These are phyloP conservation scores for Penaeus japonicus DNA, from an alignment of 1,140 invertebrate species.

Conservation along the genomic window DNA sequence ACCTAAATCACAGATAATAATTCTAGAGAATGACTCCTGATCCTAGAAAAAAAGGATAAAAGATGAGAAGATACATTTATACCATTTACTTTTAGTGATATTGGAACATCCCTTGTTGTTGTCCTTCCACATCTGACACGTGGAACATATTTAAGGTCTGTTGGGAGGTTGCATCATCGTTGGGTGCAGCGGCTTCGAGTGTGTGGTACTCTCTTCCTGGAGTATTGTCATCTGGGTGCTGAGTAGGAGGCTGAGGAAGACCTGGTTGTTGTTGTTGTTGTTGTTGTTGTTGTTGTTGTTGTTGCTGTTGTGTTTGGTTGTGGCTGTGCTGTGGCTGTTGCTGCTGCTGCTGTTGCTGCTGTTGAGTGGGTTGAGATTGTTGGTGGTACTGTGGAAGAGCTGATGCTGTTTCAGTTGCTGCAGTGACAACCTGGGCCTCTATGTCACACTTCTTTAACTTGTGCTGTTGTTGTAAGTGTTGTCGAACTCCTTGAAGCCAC, in stretches of 20 bases:
- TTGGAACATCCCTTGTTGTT: conserved; percentile 43
- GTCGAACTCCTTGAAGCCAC: conserved; percentile 53
- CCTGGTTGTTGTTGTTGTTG: conserved; percentile 7
- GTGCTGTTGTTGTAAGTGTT: conserved; percentile 55
- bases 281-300: not conserved
- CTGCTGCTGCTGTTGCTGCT: conserved; percentile 13
- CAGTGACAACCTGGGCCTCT: conserved; percentile 54
- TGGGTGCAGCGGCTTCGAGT: conserved; percentile 29
- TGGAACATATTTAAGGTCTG: conserved; percentile 46
- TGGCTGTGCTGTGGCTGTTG: not conserved
- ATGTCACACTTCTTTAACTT: conserved; percentile 58
- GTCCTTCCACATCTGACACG: conserved; percentile 11
- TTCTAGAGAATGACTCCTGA: too few relatives aligned
- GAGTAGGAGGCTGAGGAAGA: not conserved
- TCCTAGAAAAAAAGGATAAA: too few relatives aligned
- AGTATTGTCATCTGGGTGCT: not conserved
- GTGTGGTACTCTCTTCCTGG: conserved; percentile 44
- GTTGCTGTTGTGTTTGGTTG: not conserved
- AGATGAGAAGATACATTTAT: not conserved
- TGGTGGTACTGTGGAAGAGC: conserved; percentile 47
- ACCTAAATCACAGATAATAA: too few relatives aligned
- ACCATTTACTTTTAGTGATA: not conserved
- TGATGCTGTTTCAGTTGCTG: conserved; percentile 36
- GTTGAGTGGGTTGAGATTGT: conserved; percentile 21
- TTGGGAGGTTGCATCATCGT: conserved; percentile 4